phyloP scores from a whole-genome alignment of 2,113 vertebrate species.

The Leptosomus discolor region DNA sequence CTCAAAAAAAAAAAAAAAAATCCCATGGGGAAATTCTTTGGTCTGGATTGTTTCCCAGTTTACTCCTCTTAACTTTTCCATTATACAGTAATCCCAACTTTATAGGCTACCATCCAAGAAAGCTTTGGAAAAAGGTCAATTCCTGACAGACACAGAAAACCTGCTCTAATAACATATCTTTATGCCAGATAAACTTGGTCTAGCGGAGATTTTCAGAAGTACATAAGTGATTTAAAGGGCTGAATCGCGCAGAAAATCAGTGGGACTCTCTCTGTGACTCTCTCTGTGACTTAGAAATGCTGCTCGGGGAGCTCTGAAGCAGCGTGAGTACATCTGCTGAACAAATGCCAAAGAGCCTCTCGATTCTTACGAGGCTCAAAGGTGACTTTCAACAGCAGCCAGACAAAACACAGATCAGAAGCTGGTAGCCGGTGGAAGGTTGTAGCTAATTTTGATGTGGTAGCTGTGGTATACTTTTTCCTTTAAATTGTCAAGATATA shows the following conservation, averaged over 20 bases:
- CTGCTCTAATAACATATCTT: slow-evolving; percentile 24
- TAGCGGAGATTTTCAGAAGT: slow-evolving; percentile 41
- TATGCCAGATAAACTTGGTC: slow-evolving; percentile 23
- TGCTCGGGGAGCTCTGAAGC: background rate
- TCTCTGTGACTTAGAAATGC: background rate
- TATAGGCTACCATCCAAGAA: slow-evolving; percentile 34
- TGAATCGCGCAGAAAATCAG: background rate
- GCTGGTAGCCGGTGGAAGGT: background rate
- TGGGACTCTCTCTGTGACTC: background rate
- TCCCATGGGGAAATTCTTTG: slow-evolving; percentile 32
- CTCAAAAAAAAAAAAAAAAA: background rate
- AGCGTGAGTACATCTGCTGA: background rate
- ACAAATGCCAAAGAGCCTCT: background rate
- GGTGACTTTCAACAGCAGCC: background rate
- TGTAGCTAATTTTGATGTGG: background rate
- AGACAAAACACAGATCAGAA: background rate
- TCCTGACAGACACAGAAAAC: slow-evolving; percentile 22
- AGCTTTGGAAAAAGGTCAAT: slow-evolving; percentile 55
- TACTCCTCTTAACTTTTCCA: slow-evolving; percentile 50
- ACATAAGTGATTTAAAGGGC: slow-evolving; percentile 17
- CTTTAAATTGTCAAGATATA: background rate
- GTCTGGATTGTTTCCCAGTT: slow-evolving; percentile 44
- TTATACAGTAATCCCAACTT: slow-evolving; percentile 50
- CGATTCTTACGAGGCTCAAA: background rate
- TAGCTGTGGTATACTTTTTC: background rate